Conservation (phyloP, 2,113 vertebrate species). For the Tauraco erythrolophus region DNA sequence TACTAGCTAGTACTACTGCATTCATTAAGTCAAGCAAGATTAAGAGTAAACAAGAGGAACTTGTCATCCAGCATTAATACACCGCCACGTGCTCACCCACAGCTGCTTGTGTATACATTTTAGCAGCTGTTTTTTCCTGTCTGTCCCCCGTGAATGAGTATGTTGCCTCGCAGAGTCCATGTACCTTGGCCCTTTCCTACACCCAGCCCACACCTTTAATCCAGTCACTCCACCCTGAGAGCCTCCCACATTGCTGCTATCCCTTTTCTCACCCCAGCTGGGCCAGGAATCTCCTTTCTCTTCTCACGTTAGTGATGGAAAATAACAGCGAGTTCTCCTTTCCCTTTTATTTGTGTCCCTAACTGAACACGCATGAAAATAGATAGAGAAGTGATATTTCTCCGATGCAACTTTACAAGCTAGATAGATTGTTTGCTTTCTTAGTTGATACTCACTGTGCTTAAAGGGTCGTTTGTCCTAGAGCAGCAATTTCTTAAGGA, state of each 20-base stretch:
- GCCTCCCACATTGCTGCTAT: background rate
- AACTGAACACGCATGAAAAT: background rate
- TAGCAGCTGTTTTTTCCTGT: background rate
- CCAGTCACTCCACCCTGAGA: background rate
- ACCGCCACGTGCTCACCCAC: background rate
- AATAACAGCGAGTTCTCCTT: background rate
- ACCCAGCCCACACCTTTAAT: background rate
- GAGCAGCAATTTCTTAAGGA: background rate
- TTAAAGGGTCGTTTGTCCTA: background rate
- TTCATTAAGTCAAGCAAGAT: background rate
- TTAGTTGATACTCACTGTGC: constrained; percentile 52
- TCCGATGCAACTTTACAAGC: background rate
- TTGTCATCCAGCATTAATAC: background rate
- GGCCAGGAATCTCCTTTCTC: background rate
- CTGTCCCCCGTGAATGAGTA: background rate
- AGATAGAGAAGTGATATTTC: background rate
- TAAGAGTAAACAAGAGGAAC: background rate
- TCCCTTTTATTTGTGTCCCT: background rate
- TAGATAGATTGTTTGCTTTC: background rate
- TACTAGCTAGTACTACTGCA: background rate
- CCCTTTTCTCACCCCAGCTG: background rate
- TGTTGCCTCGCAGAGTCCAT: background rate
- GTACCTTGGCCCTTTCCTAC: background rate
- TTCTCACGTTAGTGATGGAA: background rate
- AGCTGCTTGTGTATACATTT: background rate